Conservation (phyloP, 2,113 vertebrate genomes). For the Chitala chitala region DNA sequence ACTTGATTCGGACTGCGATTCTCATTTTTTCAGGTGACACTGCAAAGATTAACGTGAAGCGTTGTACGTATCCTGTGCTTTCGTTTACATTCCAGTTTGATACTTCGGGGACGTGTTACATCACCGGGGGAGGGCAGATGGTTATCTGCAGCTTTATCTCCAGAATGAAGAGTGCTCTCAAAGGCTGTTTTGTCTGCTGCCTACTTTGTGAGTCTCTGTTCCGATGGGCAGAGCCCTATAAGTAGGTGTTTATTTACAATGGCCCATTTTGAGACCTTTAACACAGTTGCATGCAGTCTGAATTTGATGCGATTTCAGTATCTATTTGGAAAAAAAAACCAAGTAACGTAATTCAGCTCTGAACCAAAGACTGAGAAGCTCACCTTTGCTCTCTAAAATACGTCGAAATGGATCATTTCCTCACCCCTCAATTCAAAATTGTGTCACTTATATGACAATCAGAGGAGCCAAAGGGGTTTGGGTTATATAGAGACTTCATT, state of each 20-base stretch:
- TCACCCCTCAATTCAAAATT: no score
- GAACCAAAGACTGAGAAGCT: no score
- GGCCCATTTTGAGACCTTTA: slow-evolving; percentile 57
- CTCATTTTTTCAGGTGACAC: not conserved
- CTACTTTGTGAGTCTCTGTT: slow-evolving; percentile 56
- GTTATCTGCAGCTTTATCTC: slow-evolving; percentile 62
- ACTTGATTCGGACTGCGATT: no score
- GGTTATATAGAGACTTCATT: no score
- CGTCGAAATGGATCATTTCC: no score
- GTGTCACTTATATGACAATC: no score
- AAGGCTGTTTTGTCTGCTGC: slow-evolving; percentile 71
- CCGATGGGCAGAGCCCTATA: slow-evolving; percentile 53
- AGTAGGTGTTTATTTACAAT: slow-evolving; percentile 63
- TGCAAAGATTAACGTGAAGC: not conserved
- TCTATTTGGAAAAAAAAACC: slow-evolving; percentile 40
- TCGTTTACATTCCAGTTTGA: slow-evolving; percentile 9
- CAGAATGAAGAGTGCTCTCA: slow-evolving; percentile 58
- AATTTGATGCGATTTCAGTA: slow-evolving; percentile 45
- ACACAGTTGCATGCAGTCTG: slow-evolving; percentile 39
- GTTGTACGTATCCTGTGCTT: not conserved
- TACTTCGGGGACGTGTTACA: slow-evolving; percentile 46
- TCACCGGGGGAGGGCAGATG: slow-evolving; percentile 49
- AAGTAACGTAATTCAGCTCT: not conserved
- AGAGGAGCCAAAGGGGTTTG: no score
- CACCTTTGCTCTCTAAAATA: no score